phyloP scores from a whole-genome alignment of 2,888 invertebrate genomes.

The Spicauda simplicius region DNA sequence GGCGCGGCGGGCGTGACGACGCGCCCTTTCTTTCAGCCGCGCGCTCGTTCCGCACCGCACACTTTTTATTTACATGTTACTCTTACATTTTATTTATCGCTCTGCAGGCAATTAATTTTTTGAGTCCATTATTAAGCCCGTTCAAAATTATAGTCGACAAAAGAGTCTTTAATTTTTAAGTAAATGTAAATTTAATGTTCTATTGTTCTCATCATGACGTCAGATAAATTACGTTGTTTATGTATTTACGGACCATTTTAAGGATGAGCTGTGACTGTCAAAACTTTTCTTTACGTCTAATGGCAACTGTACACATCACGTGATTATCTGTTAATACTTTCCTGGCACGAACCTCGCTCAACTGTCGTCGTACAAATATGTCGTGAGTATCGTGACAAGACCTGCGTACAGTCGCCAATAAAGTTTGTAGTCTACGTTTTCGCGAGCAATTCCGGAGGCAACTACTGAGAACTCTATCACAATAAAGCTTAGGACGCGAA shows the following conservation, averaged over 20 bases:
- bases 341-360: constrained; percentile 57
- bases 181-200: constrained; percentile 21
- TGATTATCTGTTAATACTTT: constrained; percentile 63
- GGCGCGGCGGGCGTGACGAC: constrained; percentile 68
- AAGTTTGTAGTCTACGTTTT: constrained; percentile 43
- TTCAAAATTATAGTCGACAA: constrained; percentile 30
- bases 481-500: constrained; percentile 34
- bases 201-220: constrained; percentile 15
- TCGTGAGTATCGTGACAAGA: constrained; percentile 51
- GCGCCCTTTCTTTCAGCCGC: constrained; percentile 63
- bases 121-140: constrained; percentile 65
- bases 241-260: neutral
- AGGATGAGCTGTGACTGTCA: neutral
- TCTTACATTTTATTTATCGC: constrained; percentile 73
- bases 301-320: constrained; percentile 58
- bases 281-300: constrained; percentile 22
- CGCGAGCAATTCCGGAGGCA: constrained; percentile 29
- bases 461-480: constrained; percentile 21
- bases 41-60: constrained; percentile 68
- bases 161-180: constrained; percentile 26
- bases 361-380: constrained; percentile 42
- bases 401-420: constrained; percentile 47
- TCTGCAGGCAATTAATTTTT: constrained; percentile 76
- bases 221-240: neutral
- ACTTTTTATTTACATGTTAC: constrained; percentile 74